Base-by-base conservation (phyloP, 2,888 invertebrate genomes). In the Amphipyra berbera region DNA sequence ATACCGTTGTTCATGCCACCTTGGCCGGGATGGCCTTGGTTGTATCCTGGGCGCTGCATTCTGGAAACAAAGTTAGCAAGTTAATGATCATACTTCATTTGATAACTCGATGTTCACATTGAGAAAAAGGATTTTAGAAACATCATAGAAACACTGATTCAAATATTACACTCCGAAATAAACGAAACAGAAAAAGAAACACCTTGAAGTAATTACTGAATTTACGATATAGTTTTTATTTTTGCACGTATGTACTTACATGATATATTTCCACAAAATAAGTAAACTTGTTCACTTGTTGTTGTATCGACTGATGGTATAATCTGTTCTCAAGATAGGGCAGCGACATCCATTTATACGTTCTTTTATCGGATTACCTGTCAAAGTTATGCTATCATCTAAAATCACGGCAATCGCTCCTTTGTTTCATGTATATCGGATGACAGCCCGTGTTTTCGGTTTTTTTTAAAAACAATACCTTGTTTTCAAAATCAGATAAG, bases 41-140 rank as follows among this genome's bases (percentile, higher is more conserved):
- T 86, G 44, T 76, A 81, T 67, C 88, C 85, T 64, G 88, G 86
- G 48, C 88, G 90, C 67, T 92, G 90, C 92, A 93, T 93, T 82
- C 92, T 93, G 80, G 12, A 77, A 87, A 60, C 12, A 49, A 10
- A 27, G 0, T 13, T 14, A 33, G 15, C 21, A 10, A 6, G 15
- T 60, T 44, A 54, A 30, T 37, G 0, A 38, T 45, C 8, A 14
- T 13, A 37, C 13, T 30, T 21, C 21, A 2, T 7, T 30, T 30
- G 7, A 2, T 30, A 4, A 7, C 6, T 30, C 30, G 21, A 7
- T 6, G 2, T 30, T 30, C 30, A 30, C 7, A 5, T 35, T 27
- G 1, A 8, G 3, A 14, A 8, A 33, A 30, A 30, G 2, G 10
- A 14, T 15, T 40, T n/a, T 10, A 21, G 5, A 9, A 38, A 40